A percentile compares a stretch with the other conserved stretches of the same genome.
Evolutionary conservation across 2,113 vertebrate species (phyloP).

Genomic region (Tragelaphus scriptus): DNA sequence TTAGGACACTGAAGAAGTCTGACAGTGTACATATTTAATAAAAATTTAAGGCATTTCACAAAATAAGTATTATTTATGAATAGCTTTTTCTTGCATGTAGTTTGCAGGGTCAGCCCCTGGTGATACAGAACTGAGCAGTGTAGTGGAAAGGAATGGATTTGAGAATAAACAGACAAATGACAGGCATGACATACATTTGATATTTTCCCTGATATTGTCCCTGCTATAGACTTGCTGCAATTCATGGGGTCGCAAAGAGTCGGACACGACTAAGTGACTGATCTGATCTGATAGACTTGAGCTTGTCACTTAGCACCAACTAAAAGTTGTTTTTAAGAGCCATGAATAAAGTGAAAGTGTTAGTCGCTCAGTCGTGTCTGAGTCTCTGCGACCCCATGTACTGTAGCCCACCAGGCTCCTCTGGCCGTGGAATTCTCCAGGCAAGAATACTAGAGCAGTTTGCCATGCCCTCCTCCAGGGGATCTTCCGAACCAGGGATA

Average conservation of each 20-base stretch:
- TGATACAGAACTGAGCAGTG: not conserved
- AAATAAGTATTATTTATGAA: not conserved
- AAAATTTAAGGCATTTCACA: not conserved
- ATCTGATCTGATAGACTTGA: not conserved
- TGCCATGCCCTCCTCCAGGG: not conserved
- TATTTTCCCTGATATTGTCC: not conserved
- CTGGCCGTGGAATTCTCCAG: not conserved
- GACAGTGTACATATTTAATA: constrained; percentile 27
- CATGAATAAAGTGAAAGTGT: not conserved
- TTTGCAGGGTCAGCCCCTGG: not conserved
- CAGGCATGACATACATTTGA: not conserved
- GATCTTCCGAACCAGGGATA: not conserved
- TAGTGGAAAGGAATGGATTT: not conserved
- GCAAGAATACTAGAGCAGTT: not conserved
- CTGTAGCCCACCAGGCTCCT: not conserved
- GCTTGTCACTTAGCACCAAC: not conserved
- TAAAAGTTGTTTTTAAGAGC: not conserved
- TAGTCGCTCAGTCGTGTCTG: not conserved
- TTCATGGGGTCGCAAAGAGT: too few species aligned
- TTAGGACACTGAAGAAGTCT: not conserved
- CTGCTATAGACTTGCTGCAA: not conserved
- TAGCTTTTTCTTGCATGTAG: not conserved
- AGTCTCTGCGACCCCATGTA: not conserved
- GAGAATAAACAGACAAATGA: not conserved
- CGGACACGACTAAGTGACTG: too few species aligned